Evolutionary conservation across 2,113 vertebrate species (phyloP), one percentile per base, ranked within the genome.

Genomic region (Sphaerodactylus townsendi): DNA sequence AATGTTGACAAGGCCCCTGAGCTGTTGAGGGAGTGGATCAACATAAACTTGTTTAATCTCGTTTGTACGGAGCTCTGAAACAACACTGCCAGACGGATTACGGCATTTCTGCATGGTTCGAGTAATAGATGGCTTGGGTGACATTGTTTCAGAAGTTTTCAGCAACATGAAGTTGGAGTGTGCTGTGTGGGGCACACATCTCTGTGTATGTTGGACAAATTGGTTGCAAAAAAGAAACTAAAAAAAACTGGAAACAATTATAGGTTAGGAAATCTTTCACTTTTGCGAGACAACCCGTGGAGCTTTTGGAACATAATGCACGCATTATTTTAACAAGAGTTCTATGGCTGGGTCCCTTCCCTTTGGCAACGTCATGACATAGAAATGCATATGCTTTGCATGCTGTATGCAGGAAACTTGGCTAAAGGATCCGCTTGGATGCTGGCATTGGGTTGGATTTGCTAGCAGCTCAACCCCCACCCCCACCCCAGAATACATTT

Each of bases 231-330:
- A 37, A 33, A 25, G 3, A 62, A 82, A 66, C 35, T 73, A 74
- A 30, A 88, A 30, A 88, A 66, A 87, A 37, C 53, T 90, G 85
- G 75, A 89, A 92, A 80, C 79, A 83, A 21, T 85, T 92, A 64
- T 19, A 85, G 37, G 48, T 86, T 50, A 83, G 82, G 83, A 64
- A 5, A 53, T 21, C 11, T 71, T 35, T 86, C 5, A 9, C 10
- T 65, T 62, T 77, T 86, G 50, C 10, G 15, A 28, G 44, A 88
- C 37, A 41, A 10, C 14, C 23, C 14, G 0, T 50, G 44, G 84
- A 88, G 68, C n/a, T 39, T 48, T 77, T 77, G 83, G 50, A 59
- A 66, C 76, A 33, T 1, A 35, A 0, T 48, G 33, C 80, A 1
- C 2, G 10, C 88, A 82, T 92, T 48, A 23, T 85, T 62, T 82